Conservation (phyloP, 2,113 vertebrate genomes). For the Chrysemys picta region DNA sequence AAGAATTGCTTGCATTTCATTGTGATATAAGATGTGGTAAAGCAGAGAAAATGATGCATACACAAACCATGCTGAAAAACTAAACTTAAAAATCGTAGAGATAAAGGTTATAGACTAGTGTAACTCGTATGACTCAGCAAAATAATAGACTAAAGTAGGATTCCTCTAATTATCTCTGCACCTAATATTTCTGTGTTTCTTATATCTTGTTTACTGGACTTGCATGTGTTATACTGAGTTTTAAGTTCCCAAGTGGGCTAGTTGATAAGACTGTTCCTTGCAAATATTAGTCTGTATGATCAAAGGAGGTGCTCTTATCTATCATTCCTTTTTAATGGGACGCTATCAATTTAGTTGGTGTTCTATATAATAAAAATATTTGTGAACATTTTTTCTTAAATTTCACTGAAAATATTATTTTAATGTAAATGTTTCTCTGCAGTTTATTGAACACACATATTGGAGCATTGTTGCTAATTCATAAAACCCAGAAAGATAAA, state of each 20-base stretch:
- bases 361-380: not conserved
- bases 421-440: not conserved
- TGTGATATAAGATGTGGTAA: not conserved
- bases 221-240: not conserved
- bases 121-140: not conserved
- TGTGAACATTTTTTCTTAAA: not conserved
- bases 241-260: not conserved
- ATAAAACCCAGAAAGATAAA: not conserved
- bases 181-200: not conserved
- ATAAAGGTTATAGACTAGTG: not conserved
- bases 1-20: constrained; percentile 10
- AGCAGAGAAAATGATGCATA: not conserved
- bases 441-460: not conserved
- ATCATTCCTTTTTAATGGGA: not conserved
- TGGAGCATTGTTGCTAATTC: not conserved
- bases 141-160: not conserved
- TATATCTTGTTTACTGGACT: not conserved
- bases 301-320: not conserved
- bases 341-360: not conserved
- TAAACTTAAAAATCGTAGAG: accelerated
- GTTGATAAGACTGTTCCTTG: not conserved
- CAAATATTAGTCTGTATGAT: not conserved
- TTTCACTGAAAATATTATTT: not conserved
- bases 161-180: not conserved
- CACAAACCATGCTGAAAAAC: not conserved